These are phyloP conservation scores for Pararge aegeria DNA, from an alignment of 1,140 invertebrate species.

Conservation along the genomic window DNA sequence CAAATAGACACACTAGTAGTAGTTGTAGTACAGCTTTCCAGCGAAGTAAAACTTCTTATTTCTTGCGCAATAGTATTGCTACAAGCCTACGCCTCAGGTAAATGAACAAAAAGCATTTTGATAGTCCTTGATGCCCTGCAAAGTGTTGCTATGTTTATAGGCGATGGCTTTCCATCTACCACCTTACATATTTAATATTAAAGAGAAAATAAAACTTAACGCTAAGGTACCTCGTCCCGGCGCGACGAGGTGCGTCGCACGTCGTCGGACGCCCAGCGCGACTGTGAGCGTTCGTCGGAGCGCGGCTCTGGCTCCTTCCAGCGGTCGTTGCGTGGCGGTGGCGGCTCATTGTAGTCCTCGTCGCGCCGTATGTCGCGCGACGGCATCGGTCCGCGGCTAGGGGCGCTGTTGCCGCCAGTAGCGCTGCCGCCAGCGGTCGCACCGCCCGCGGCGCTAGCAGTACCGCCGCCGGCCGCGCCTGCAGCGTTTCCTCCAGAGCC, in stretches of 20 bases:
- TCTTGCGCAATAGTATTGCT: too few relatives aligned
- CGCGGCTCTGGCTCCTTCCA: slow-evolving; percentile 86
- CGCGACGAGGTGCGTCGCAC: slow-evolving; percentile 75
- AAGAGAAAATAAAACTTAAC: too few relatives aligned
- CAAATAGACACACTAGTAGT: too few relatives aligned
- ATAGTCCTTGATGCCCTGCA: too few relatives aligned
- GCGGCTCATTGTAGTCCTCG: slow-evolving; percentile 71
- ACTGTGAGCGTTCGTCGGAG: slow-evolving; percentile 68
- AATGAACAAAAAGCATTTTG: too few relatives aligned
- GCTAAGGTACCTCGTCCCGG: slow-evolving; percentile 69
- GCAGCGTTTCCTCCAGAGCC: too few relatives aligned
- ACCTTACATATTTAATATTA: not conserved
- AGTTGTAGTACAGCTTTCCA: too few relatives aligned
- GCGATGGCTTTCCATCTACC: too few relatives aligned
- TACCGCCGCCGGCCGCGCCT: not conserved
- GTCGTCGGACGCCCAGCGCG: slow-evolving; percentile 78
- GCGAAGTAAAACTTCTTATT: too few relatives aligned
- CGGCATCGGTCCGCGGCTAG: slow-evolving; percentile 54
- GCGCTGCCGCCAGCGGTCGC: slow-evolving; percentile 49
- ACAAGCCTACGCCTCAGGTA: too few relatives aligned
- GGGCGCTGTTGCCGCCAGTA: slow-evolving; percentile 63
- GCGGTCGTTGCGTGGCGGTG: slow-evolving; percentile 84
- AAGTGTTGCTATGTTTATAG: too few relatives aligned
- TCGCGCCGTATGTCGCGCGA: slow-evolving; percentile 66
- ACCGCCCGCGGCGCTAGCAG: slow-evolving; percentile 30